Conservation (phyloP, 2,888 invertebrate genomes). For the Athrips mouffetella region DNA sequence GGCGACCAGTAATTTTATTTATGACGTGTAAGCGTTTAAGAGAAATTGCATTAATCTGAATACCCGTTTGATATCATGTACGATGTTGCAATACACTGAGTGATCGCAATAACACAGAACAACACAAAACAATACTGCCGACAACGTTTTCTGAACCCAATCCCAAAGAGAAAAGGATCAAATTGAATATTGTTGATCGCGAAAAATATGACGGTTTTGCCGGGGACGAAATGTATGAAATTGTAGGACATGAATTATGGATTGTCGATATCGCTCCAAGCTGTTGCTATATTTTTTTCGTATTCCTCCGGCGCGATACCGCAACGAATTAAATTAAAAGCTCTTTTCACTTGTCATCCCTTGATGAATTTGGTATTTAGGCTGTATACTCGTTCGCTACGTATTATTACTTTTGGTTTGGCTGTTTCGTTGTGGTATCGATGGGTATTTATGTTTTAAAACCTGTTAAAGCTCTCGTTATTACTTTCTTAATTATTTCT, state of each 20-base stretch:
- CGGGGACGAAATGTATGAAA: constrained; percentile 66
- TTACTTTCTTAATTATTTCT: too few species aligned
- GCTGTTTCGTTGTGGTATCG: neutral
- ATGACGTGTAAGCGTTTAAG: constrained; percentile 78
- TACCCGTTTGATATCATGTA: constrained; percentile 76
- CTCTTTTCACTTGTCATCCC: constrained; percentile 77
- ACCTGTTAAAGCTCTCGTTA: too few species aligned
- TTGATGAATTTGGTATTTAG: constrained; percentile 75
- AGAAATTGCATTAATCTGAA: constrained; percentile 79
- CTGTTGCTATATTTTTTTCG: constrained; percentile 76
- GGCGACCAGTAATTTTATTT: constrained; percentile 74
- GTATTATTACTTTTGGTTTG: constrained; percentile 40
- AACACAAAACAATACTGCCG: constrained; percentile 35
- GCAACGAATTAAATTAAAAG: constrained; percentile 79
- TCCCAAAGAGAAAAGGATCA: constrained; percentile 42
- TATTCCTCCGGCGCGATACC: constrained; percentile 70
- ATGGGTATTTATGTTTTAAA: neutral
- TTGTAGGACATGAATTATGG: constrained; percentile 79
- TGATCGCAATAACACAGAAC: constrained; percentile 36
- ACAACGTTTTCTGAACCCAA: constrained; percentile 40
- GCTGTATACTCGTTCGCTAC: constrained; percentile 35
- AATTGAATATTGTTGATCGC: constrained; percentile 39
- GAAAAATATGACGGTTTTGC: constrained; percentile 42
- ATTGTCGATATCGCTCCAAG: constrained; percentile 79
- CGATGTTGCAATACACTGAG: constrained; percentile 74